Base-by-base conservation (phyloP, 1,140 invertebrate species). In the Metopolophium dirhodum region DNA sequence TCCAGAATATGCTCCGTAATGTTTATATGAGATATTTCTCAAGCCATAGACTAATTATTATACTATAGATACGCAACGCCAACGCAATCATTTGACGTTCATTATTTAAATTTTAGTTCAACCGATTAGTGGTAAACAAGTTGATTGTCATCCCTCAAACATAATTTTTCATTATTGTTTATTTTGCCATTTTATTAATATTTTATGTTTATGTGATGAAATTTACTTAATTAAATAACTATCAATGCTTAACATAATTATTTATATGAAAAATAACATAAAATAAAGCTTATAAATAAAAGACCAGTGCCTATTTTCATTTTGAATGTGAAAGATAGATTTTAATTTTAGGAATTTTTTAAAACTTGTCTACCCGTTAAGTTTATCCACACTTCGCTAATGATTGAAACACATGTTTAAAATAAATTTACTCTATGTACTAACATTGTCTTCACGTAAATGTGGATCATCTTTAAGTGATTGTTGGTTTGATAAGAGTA, bases 401-500 rank as follows among this genome's bases (percentile, higher is more conserved):
- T 83, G 22, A 41, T 41, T 41, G 35, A 83, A 22, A 83, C 11
- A 37, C n/a, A 83, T 22, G 22, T 18, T 49, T 8, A 47, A 87
- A 87, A 4, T n/a, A 49, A 51, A 87, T 87, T 30, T 2, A 49
- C 47, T 22, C 6, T 35, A 87, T n/a, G 30, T 49, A 90, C 54
- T 90, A 41, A 90, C 89, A 45, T 61, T 68, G 23, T 41, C 37
- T 77, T 91, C 90, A 51, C 68, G 45, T 23, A 77, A 41, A 51
- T 91, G 41, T 26, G 18, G 20, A 26, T 91, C 90, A 37, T 91
- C 90, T 11, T 54, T 91, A 35, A 91, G n/a, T 91, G 77, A 82
- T 51, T 93, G n/a, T 41, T 85, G 26, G 23, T 83, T 86, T 45
- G 49, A 93, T 57, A 93, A 68, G 54, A 93, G 23, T 54, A 93